Evolutionary conservation across 1,140 invertebrate species (phyloP).

Genomic region (Schlechtendalia chinensis): DNA sequence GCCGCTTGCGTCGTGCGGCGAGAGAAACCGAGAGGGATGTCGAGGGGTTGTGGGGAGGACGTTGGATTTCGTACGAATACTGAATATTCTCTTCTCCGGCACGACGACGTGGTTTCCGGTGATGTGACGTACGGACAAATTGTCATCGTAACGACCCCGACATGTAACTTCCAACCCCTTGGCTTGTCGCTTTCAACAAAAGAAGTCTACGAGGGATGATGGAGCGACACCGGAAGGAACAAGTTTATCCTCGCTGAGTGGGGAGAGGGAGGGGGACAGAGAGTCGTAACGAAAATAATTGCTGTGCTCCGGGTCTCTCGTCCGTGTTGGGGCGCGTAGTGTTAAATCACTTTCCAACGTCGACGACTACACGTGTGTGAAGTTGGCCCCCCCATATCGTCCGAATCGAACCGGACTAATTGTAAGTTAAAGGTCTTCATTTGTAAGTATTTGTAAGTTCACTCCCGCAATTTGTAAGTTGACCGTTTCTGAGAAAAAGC

Average conservation of each 20-base stretch:
- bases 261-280: not conserved
- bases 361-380: too few species aligned
- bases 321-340: not conserved
- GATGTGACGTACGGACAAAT: conserved; percentile 46
- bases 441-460: too few species aligned
- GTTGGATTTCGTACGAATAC: conserved; percentile 20
- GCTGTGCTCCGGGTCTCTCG: conserved; percentile 15
- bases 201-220: conserved; percentile 35
- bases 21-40: too few species aligned
- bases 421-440: too few species aligned
- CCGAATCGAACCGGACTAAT: too few species aligned
- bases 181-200: conserved; percentile 24
- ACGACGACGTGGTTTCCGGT: conserved; percentile 26
- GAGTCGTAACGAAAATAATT: conserved; percentile 42
- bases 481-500: too few species aligned
- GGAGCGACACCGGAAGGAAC: conserved; percentile 44
- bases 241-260: conserved; percentile 31
- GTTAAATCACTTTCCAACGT: not conserved
- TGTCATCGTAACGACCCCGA: conserved; percentile 44
- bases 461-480: too few species aligned
- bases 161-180: conserved; percentile 38
- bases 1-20: too few species aligned
- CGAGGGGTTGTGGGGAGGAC: not conserved
- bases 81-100: not conserved
- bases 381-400: too few species aligned